Evolutionary conservation across 2,888 invertebrate genomes (phyloP).

Genomic region (Cosmopolites sordidus): DNA sequence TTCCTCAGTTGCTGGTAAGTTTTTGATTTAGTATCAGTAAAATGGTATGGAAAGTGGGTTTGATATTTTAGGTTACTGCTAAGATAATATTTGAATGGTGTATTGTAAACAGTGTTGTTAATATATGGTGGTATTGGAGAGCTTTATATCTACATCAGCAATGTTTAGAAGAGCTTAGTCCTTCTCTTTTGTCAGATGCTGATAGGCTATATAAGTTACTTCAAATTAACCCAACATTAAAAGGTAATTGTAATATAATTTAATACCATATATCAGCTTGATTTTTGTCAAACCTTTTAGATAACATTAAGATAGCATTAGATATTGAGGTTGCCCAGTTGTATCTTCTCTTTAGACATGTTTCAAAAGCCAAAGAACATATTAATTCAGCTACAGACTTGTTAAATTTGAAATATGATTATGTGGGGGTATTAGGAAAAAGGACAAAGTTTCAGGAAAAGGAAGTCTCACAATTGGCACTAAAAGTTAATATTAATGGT

Average conservation of each 20-base stretch:
- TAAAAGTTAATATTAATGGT: constrained; percentile 54
- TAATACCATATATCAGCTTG: background rate
- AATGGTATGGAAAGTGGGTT: no score
- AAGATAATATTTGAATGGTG: constrained; percentile 47
- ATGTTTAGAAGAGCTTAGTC: constrained; percentile 70
- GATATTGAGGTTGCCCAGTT: constrained; percentile 61
- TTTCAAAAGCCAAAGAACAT: constrained; percentile 65
- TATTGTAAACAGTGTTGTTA: constrained; percentile 42
- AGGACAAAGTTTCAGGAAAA: constrained; percentile 85
- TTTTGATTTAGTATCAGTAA: no score
- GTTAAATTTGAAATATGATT: constrained; percentile 63
- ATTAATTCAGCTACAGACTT: constrained; percentile 60
- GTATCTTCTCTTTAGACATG: constrained; percentile 69
- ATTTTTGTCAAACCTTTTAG: constrained; percentile 4
- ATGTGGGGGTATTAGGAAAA: constrained; percentile 79
- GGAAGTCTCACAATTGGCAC: constrained; percentile 75
- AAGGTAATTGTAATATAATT: constrained; percentile 38
- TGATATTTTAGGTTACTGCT: constrained; percentile 37
- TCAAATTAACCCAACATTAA: constrained; percentile 35
- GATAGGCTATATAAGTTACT: constrained; percentile 48
- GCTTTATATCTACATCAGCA: constrained; percentile 70
- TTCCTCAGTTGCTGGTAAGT: constrained; percentile 50
- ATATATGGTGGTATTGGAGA: constrained; percentile 72
- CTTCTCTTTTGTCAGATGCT: constrained; percentile 58
- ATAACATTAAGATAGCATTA: constrained; percentile 44